Conservation (phyloP, 2,797 vertebrate genomes). For the Nannoperca australis region DNA sequence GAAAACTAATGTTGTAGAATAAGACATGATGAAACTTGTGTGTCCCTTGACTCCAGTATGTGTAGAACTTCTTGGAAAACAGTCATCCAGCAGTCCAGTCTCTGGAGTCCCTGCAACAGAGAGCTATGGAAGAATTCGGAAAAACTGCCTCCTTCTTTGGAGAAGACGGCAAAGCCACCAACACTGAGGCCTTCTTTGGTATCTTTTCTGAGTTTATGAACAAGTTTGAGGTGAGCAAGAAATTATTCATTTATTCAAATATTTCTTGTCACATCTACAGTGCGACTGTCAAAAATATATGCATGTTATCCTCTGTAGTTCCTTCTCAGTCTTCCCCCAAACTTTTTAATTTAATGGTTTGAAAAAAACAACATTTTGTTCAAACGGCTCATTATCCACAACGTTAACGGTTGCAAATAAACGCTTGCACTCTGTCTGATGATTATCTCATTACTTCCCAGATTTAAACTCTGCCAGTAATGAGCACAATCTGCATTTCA, state of each 20-base stretch:
- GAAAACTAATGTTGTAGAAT: too few species aligned
- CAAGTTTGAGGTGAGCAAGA: constrained; percentile 93
- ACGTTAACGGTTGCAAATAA: constrained; percentile 28
- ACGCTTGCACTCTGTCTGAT: constrained; percentile 4
- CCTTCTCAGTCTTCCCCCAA: background rate
- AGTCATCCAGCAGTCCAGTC: constrained; percentile 92
- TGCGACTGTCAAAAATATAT: background rate
- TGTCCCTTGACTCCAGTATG: constrained; percentile 74
- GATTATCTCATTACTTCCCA: constrained; percentile 28
- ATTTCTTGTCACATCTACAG: background rate
- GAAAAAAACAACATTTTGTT: background rate
- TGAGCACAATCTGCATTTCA: constrained; percentile 25
- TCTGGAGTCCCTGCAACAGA: constrained; percentile 93
- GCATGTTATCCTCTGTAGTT: background rate
- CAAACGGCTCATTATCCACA: constrained; percentile 1
- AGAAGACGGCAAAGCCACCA: constrained; percentile 92
- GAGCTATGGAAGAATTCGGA: constrained; percentile 92
- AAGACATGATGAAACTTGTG: background rate
- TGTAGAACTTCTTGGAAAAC: constrained; percentile 94
- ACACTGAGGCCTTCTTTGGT: constrained; percentile 95
- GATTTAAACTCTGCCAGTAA: constrained; percentile 23
- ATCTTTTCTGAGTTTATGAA: constrained; percentile 95
- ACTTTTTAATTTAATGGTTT: background rate
- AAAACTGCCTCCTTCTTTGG: constrained; percentile 95
- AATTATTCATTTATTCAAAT: constrained; percentile 1